A percentile compares a stretch with the other conserved stretches of the same genome.
Evolutionary conservation across 2,888 invertebrate species (phyloP).

Genomic region (Rhodophaea formosa): DNA sequence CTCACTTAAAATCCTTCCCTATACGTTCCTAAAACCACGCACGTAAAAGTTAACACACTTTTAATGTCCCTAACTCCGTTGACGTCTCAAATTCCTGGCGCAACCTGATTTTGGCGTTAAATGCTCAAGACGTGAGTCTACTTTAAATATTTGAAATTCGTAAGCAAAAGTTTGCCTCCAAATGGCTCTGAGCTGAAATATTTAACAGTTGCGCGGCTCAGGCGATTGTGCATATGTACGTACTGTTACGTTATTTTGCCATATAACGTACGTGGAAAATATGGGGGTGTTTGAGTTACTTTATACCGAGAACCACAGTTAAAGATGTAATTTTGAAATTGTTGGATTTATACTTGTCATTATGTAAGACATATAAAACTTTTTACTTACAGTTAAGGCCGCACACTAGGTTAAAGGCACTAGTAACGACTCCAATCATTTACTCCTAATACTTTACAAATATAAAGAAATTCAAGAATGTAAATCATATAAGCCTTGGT

Average conservation of each 20-base stretch:
- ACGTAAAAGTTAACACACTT: conserved; percentile 27
- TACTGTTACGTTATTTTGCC: conserved; percentile 1
- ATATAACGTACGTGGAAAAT: background rate
- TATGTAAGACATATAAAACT: no score
- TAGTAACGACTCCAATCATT: no score
- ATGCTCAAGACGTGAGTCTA: conserved; percentile 31
- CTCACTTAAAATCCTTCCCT: conserved; percentile 3
- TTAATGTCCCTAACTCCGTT: conserved; percentile 27
- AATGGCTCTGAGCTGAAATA: conserved; percentile 36
- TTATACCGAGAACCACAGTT: no score
- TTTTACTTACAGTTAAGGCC: no score
- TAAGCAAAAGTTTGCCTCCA: conserved; percentile 29
- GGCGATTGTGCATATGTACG: conserved; percentile 16
- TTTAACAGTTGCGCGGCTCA: conserved; percentile 31
- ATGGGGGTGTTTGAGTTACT: background rate
- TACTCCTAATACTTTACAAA: no score
- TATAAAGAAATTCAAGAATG: no score
- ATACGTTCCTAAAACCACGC: background rate
- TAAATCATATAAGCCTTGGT: no score
- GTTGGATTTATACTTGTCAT: no score
- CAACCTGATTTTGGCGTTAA: conserved; percentile 32
- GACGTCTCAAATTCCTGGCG: conserved; percentile 21
- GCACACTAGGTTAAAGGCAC: no score
- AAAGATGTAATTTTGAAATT: no score
- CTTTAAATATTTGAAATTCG: conserved; percentile 41